Evolutionary conservation across 2,888 invertebrate species (phyloP), one percentile per base, ranked within the genome.

Genomic region (Ormyrus labotus): DNA sequence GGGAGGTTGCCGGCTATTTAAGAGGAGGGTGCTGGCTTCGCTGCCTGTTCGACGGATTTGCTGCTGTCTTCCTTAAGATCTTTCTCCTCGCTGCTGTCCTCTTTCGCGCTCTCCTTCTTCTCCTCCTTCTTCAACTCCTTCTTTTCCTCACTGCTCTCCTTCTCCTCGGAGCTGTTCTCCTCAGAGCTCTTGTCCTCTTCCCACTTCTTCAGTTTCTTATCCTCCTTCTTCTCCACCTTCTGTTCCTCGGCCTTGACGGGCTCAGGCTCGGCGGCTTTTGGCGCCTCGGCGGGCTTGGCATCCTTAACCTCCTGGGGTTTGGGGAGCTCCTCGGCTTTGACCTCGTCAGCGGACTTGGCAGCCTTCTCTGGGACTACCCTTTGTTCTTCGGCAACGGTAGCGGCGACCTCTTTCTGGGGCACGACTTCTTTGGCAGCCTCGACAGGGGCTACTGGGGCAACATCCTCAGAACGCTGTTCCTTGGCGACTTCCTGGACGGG

Each of bases 271-370:
- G 57, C 57, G 8, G 13, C 64, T 51, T 77, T 68, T 6, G 60
- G 34, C 34, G 34, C 34, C 34, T 19, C 67, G 13, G 83, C 84
- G 45, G 76, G 78, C 71, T 87, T 85, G 67, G 78, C 82, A 65
- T 86, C 87, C 78, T 89, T 89, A 19, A 89, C 86, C 72, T 91
- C 88, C 68, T 89, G 86, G 47, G 85, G 85, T 60, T 87, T 87
- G 72, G 86, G 86, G 48, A 85, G 87, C 77, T 85, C 88, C 81
- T 91, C 91, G 67, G 90, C 89, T 91, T 85, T 92, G 91, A 64
- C 34, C 48, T 85, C 84, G 10, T 87, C 88, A 0, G 84, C 85
- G 47, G 85, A 85, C 79, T 87, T 87, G 7, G 86, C 85, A 11
- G 81, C 19, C 58, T 83, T 82, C 55, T 85, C 85, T 6, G 78